Evolutionary conservation across 1,140 invertebrate species (phyloP), one percentile per base, ranked within the genome.

Genomic region (Sesamia nonagrioides): DNA sequence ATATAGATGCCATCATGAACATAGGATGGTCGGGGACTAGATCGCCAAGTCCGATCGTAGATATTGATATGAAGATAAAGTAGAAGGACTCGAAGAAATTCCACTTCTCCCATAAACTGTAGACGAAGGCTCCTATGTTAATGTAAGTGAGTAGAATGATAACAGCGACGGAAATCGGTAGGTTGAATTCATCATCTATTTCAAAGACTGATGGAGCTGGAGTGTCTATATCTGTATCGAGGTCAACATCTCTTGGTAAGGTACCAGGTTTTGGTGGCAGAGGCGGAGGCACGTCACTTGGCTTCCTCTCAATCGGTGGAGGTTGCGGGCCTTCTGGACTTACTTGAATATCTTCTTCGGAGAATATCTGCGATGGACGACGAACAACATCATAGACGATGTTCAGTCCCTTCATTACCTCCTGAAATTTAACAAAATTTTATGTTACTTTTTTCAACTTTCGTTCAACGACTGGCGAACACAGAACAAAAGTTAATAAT

Each of bases 51-150:
- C 96, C 98, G 77, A 99, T 99, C 0, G 98, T 99, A 0, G 98
- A 98, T 96, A 99, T 98, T 0, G 98, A 98, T 82, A 99, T 98
- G 89, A 99, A 99, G 11, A 99, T 98, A 87, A 99, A 99, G 89
- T 99, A 99, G 88, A 99, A 98, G 0, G 98, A 97, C 77, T 98
- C 97, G 80, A 99, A 97, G 86, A 98, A 97, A 0, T 95, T 95
- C 98, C 98, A 99, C 0, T 95, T 93, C 85, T 99, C 98, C 96
- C 97, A 97, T 9, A 97, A 88, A 6, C 96, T 96, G 87, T 98
- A 99, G 1, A 98, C 95, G 0, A 96, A 95, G 0, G 98, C 97
- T 2, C 98, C 98, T 52, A 97, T 91, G 60, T 98, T 96, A 11
- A 99, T 98, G 91, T 99, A 99, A 0, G 96, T 85, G 0, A 98